These are phyloP conservation scores for Asbolus verrucosus DNA, from an alignment of 1,140 invertebrate species.

Conservation along the genomic window DNA sequence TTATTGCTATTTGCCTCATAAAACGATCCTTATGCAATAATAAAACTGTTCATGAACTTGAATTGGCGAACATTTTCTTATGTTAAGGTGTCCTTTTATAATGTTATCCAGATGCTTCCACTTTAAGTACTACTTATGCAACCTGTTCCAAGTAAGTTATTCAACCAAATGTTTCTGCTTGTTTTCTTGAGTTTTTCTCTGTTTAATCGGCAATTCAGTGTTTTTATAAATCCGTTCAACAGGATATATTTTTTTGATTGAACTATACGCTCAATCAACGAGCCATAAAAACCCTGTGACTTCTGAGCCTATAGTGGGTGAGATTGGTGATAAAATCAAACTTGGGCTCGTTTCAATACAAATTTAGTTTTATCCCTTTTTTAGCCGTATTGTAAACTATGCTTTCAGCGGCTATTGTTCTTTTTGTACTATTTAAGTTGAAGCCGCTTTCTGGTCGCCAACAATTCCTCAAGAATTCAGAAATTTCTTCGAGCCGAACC, in stretches of 20 bases:
- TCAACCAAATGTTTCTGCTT: too few species aligned
- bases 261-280: constrained; percentile 10
- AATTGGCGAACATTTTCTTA: too few species aligned
- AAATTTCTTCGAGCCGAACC: too few species aligned
- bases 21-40: constrained; percentile 26
- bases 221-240: neutral
- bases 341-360: constrained; percentile 21
- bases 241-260: neutral
- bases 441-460: neutral
- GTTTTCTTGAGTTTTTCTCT: neutral
- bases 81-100: constrained; percentile 9
- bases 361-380: constrained; percentile 32
- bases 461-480: constrained; percentile 1
- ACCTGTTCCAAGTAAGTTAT: neutral
- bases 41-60: constrained; percentile 25
- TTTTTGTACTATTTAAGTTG: constrained; percentile 10
- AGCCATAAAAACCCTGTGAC: constrained; percentile 16
- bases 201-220: neutral
- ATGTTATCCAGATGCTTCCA: constrained; percentile 28
- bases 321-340: constrained; percentile 26
- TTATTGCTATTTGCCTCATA: too few species aligned
- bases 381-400: constrained; percentile 28
- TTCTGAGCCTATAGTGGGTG: neutral
- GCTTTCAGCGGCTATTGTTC: constrained; percentile 2
- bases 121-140: constrained; percentile 14